Evolutionary conservation across 2,888 invertebrate genomes (phyloP).

Genomic region (Leucoptera coffeella): DNA sequence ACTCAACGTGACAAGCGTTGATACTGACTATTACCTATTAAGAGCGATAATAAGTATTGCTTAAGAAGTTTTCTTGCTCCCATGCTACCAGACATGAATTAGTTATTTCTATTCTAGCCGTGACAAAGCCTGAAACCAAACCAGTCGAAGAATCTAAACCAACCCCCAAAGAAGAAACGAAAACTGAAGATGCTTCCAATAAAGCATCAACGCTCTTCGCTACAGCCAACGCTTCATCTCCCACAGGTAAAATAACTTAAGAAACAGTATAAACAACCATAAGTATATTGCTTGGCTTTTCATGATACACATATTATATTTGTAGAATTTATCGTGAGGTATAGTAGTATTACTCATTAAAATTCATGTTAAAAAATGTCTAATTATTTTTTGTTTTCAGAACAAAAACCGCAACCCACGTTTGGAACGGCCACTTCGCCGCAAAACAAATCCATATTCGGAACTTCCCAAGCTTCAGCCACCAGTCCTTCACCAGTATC

Average conservation of each 20-base stretch:
- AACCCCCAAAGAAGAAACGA: background rate
- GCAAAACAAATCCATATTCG: slow-evolving; percentile 5
- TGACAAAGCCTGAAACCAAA: slow-evolving; percentile 3
- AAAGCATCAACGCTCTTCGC: slow-evolving; percentile 14
- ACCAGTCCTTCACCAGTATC: slow-evolving; percentile 7
- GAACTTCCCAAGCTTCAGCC: slow-evolving; percentile 1
- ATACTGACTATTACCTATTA: too few relatives aligned
- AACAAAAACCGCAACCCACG: slow-evolving; percentile 10
- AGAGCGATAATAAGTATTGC: too few relatives aligned
- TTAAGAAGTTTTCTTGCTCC: too few relatives aligned
- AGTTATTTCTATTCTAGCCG: slow-evolving; percentile 8
- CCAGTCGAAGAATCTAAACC: too few relatives aligned
- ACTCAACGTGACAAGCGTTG: too few relatives aligned
- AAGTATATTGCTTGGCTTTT: too few relatives aligned
- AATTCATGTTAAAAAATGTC: background rate
- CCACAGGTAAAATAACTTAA: slow-evolving; percentile 13
- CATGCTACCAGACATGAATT: too few relatives aligned
- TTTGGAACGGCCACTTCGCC: slow-evolving; percentile 9
- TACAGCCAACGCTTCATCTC: slow-evolving; percentile 10
- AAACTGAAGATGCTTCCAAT: slow-evolving; percentile 3
- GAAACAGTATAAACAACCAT: too few relatives aligned
- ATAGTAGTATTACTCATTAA: background rate
- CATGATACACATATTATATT: too few relatives aligned
- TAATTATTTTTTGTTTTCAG: slow-evolving; percentile 10
- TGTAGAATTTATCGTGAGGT: too few relatives aligned